A percentile compares a stretch with the other conserved stretches of the same genome.
These are phyloP conservation scores for Drosophila setosimentum DNA, from an alignment of 2,888 invertebrate genomes.

Conservation along the genomic window DNA sequence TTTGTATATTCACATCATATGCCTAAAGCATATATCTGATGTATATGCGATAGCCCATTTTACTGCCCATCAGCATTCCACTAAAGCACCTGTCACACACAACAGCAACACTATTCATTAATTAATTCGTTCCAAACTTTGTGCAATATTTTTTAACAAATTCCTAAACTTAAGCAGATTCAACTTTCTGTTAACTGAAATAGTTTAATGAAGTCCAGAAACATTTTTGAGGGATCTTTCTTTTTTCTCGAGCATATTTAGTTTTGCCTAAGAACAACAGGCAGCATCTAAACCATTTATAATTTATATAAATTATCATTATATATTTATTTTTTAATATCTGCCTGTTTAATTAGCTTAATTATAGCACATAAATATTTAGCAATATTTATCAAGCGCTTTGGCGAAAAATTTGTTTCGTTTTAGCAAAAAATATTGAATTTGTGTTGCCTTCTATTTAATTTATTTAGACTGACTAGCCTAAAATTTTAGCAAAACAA, in stretches of 20 bases:
- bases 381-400: constrained; percentile 61
- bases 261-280: constrained; percentile 6
- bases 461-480: constrained; percentile 82
- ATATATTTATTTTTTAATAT: neutral
- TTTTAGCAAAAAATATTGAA: constrained; percentile 50
- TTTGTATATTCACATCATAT: constrained; percentile 13
- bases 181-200: neutral
- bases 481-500: constrained; percentile 68
- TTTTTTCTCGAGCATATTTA: constrained; percentile 6
- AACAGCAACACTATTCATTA: neutral
- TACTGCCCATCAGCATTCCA: constrained; percentile 52
- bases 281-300: constrained; percentile 8
- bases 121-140: constrained; percentile 18
- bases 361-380: constrained; percentile 47
- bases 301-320: constrained; percentile 1
- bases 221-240: neutral
- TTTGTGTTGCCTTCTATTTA: constrained; percentile 64
- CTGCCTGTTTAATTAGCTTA: constrained; percentile 29
- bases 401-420: constrained; percentile 58
- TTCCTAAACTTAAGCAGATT: constrained; percentile 5
- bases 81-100: constrained; percentile 10
- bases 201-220: constrained; percentile 3
- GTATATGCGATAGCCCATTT: constrained; percentile 17
- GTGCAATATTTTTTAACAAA: constrained; percentile 44
- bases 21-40: constrained; percentile 20